Evolutionary conservation across 2,113 vertebrate species (phyloP), one percentile per base, ranked within the genome.

Genomic region (Lepisosteus osseus): DNA sequence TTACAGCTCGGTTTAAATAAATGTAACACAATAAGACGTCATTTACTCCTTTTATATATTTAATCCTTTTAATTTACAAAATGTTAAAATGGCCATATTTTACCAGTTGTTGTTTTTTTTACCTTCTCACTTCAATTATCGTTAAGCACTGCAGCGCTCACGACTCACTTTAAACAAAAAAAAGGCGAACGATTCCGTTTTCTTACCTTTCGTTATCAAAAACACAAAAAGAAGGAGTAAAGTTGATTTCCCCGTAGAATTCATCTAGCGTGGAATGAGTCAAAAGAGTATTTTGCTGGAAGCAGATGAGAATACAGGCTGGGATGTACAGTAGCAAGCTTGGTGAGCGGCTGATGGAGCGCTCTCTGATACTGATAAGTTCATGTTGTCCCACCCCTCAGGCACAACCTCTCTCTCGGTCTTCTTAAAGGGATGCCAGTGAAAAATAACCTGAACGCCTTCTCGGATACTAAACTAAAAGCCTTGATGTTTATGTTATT

Each of bases 161-260:
- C 57, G n/a, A n/a, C 57, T 13, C 1, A 15, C 12, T 14, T 59
- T 15, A n/a, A 5, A 59, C n/a, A 8, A 59, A 51, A 5, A 59
- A n/a, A 13, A 15, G 5, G 12, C 5, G 57, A 6, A 59, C 57
- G 57, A 3, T 59, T 11, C 5, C 12, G 6, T 7, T 54, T 51
- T 72, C 88, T 87, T 78, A 92, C 91, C 89, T 81, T 75, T 82
- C 13, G 77, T 79, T 43, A 80, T 71, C 67, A 88, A 75, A 67
- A 79, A 77, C 14, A 84, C 67, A 7, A 87, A 65, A 71, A 90
- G 67, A 70, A 88, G 72, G 74, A 81, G n/a, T 69, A 85, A 83
- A 83, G 84, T 83, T 79, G 76, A 71, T 78, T 77, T 78, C 62
- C 59, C 72, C 54, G 68, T 71, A 47, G 72, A 78, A 78, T 74